These are phyloP conservation scores for Cosmia trapezina DNA, from an alignment of 2,888 invertebrate genomes.

Conservation along the genomic window DNA sequence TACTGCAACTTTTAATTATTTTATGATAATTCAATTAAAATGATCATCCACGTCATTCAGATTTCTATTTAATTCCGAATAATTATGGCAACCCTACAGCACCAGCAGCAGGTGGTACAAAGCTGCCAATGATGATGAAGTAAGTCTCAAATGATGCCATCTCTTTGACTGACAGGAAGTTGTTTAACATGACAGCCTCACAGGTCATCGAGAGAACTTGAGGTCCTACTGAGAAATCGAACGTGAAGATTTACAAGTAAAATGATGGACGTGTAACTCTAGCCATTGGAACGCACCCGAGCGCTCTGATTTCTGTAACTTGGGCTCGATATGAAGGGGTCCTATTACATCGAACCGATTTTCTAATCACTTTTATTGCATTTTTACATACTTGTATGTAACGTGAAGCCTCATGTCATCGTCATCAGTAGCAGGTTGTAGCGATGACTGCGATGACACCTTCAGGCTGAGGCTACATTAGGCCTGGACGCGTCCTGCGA, in stretches of 20 bases:
- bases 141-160: neutral
- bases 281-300: conserved; percentile 53
- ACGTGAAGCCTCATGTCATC: neutral
- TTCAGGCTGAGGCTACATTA: too few relatives aligned
- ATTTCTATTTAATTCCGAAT: too few relatives aligned
- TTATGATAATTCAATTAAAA: too few relatives aligned
- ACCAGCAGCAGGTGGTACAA: too few relatives aligned
- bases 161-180: neutral
- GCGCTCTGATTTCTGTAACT: conserved; percentile 73
- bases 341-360: conserved; percentile 66
- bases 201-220: neutral
- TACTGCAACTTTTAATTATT: too few relatives aligned
- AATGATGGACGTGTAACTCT: conserved; percentile 64
- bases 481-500: too few relatives aligned
- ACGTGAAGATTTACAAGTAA: conserved; percentile 49
- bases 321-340: conserved; percentile 66
- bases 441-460: conserved; percentile 24
- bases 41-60: too few relatives aligned
- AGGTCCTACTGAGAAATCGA: conserved; percentile 43
- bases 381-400: conserved; percentile 38
- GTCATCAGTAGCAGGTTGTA: conserved; percentile 12
- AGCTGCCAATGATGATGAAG: neutral
- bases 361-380: conserved; percentile 69
- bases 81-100: neutral
- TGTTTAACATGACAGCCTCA: neutral